Evolutionary conservation across 2,797 vertebrate genomes (phyloP).

Genomic region (Pogoniulus pusillus): DNA sequence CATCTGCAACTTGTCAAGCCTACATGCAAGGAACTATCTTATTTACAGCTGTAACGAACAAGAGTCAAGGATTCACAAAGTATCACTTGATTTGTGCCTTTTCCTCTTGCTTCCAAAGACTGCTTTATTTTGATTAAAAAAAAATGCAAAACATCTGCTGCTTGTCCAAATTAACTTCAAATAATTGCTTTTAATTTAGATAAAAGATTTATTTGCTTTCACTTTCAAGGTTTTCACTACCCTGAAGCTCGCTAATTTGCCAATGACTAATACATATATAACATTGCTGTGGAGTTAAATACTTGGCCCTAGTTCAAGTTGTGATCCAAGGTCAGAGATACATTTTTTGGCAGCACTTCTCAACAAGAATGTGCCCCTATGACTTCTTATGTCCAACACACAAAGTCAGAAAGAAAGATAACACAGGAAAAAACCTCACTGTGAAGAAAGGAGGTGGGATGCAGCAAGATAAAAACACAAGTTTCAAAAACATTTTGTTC

Average conservation of each 20-base stretch:
- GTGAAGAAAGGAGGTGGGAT: slow-evolving; percentile 68
- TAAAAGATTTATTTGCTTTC: slow-evolving; percentile 80
- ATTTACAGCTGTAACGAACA: slow-evolving; percentile 84
- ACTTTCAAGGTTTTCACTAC: slow-evolving; percentile 80
- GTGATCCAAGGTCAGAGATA: slow-evolving; percentile 80
- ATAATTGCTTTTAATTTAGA: slow-evolving; percentile 89
- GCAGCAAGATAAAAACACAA: slow-evolving; percentile 70
- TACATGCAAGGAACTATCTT: slow-evolving; percentile 80
- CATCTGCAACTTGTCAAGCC: slow-evolving; percentile 84
- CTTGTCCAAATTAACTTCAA: slow-evolving; percentile 86
- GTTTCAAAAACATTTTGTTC: slow-evolving; percentile 64
- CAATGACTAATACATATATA: slow-evolving; percentile 73
- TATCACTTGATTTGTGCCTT: slow-evolving; percentile 74
- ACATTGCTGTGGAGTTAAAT: slow-evolving; percentile 71
- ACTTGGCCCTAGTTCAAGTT: slow-evolving; percentile 75
- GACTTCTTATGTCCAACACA: slow-evolving; percentile 72
- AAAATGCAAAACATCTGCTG: slow-evolving; percentile 84
- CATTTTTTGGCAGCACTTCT: slow-evolving; percentile 80
- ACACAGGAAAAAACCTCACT: slow-evolving; percentile 53
- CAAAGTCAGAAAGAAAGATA: slow-evolving; percentile 76
- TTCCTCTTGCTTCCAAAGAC: slow-evolving; percentile 77
- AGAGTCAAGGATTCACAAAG: slow-evolving; percentile 84
- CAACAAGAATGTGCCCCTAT: slow-evolving; percentile 66
- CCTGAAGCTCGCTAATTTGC: slow-evolving; percentile 74
- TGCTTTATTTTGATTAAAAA: slow-evolving; percentile 79